Conservation (phyloP, 2,113 vertebrate species). For the Micronisus gabar region DNA sequence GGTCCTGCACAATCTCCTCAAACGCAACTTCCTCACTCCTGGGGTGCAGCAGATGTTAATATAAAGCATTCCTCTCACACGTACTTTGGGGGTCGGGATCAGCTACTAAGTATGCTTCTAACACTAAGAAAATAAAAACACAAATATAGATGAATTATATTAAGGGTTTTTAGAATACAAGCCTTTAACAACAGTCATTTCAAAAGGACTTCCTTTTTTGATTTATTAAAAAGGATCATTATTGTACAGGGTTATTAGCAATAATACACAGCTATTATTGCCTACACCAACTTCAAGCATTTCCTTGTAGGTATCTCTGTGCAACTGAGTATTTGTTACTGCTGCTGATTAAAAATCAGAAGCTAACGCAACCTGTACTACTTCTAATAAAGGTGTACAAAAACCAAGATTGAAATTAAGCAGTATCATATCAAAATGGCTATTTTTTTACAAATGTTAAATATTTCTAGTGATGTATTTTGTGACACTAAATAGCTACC, state of each 20-base stretch:
- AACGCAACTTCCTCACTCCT: neutral
- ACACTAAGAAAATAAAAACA: neutral
- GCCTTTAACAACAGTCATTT: neutral
- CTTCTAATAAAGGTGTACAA: neutral
- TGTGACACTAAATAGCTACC: neutral
- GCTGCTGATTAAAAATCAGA: neutral
- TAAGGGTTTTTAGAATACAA: neutral
- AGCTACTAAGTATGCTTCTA: neutral
- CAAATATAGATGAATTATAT: neutral
- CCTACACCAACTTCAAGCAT: neutral
- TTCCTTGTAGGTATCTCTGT: neutral
- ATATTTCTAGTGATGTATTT: neutral
- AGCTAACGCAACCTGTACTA: neutral
- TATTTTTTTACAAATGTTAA: neutral
- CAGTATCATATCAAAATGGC: neutral
- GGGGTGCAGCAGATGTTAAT: neutral
- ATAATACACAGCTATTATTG: neutral
- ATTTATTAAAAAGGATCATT: neutral
- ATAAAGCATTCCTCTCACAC: neutral
- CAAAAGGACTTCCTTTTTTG: neutral
- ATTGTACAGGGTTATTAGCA: neutral
- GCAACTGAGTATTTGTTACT: neutral
- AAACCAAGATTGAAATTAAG: neutral
- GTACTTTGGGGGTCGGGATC: neutral
- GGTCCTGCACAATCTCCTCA: neutral